Conservation (phyloP, 2,113 vertebrate species). For the Xenopus borealis region DNA sequence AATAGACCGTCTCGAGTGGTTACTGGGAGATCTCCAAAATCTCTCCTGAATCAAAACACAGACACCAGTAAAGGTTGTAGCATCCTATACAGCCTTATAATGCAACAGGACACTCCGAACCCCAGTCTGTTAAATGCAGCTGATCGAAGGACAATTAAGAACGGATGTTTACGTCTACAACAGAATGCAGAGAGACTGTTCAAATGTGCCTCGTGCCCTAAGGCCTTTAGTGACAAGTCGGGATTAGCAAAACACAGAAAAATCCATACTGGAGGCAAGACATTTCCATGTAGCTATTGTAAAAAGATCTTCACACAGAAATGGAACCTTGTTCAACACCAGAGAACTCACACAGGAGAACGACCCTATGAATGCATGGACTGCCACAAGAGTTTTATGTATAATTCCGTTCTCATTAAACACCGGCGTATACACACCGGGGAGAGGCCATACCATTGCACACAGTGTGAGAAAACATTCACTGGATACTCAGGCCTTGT, state of each 20-base stretch:
- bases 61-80: no score
- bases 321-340: slow-evolving; percentile 34
- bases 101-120: no score
- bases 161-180: no score
- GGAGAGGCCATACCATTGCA: slow-evolving; percentile 14
- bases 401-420: slow-evolving; percentile 35
- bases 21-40: no score
- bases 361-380: slow-evolving; percentile 47
- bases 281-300: slow-evolving; percentile 10
- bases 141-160: no score
- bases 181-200: slow-evolving; percentile 26
- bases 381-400: slow-evolving; percentile 46
- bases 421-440: slow-evolving; percentile 24
- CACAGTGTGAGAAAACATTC: slow-evolving; percentile 16
- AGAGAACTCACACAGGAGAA: slow-evolving; percentile 1
- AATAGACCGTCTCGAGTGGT: no score
- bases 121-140: no score
- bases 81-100: no score
- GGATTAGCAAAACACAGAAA: slow-evolving; percentile 36
- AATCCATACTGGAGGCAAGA: slow-evolving; percentile 25
- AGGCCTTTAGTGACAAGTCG: slow-evolving; percentile 20
- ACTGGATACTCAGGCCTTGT: neutral
- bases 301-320: slow-evolving; percentile 37
- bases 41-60: no score
- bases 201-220: slow-evolving; percentile 33